Evolutionary conservation across 1,140 invertebrate genomes (phyloP).

Genomic region (Cylas formicarius): DNA sequence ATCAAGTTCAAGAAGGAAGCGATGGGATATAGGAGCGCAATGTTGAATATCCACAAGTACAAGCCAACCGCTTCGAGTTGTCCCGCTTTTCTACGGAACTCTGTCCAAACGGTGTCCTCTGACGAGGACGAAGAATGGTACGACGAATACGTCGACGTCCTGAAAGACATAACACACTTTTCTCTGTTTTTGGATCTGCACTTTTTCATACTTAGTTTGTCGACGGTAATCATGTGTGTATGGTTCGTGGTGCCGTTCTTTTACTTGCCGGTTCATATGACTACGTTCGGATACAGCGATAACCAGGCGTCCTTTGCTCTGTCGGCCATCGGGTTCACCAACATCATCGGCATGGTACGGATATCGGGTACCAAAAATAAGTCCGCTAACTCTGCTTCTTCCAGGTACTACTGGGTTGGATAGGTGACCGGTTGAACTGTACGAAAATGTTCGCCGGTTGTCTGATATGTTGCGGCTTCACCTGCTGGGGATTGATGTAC

Average conservation of each 20-base stretch:
- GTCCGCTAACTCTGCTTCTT: constrained; percentile 9
- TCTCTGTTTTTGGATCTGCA: constrained; percentile 70
- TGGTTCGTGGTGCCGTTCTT: constrained; percentile 90
- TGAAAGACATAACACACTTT: constrained; percentile 68
- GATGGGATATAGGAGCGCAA: constrained; percentile 75
- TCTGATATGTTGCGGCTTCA: constrained; percentile 65
- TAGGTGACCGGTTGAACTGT: constrained; percentile 83
- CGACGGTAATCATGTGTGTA: constrained; percentile 77
- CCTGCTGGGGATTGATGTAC: constrained; percentile 62
- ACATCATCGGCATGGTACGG: constrained; percentile 79
- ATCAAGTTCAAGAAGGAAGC: constrained; percentile 70
- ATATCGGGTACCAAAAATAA: not conserved
- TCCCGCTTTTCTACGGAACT: constrained; percentile 83
- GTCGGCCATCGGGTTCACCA: constrained; percentile 78
- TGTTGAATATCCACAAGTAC: constrained; percentile 69
- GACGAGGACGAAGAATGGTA: constrained; percentile 75
- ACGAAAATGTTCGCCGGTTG: constrained; percentile 72
- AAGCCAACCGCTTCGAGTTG: constrained; percentile 77
- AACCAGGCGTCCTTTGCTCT: constrained; percentile 66
- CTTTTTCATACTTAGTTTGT: constrained; percentile 72
- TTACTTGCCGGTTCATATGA: constrained; percentile 71
- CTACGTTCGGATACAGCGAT: constrained; percentile 55
- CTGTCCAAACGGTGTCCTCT: constrained; percentile 76
- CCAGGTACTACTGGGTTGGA: constrained; percentile 76
- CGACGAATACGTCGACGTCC: constrained; percentile 59